Base-by-base conservation (phyloP, 2,797 vertebrate genomes). In the Falco rusticolus region DNA sequence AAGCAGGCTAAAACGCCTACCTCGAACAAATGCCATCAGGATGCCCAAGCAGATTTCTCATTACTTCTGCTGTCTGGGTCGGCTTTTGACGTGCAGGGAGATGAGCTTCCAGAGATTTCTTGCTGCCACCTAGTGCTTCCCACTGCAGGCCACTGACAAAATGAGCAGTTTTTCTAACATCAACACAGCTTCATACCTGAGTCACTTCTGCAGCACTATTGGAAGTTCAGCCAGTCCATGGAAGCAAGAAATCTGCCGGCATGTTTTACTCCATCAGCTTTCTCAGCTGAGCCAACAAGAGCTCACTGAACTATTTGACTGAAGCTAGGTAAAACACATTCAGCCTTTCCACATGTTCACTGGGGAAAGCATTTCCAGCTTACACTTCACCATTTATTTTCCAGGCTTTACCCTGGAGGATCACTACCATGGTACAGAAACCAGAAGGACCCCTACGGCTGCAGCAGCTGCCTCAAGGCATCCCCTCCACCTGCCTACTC, bases 51-150 rank as follows among this genome's bases (percentile, higher is more conserved):
- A 71, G 51, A 60, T 66, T 74, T n/a, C 53, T 53, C 53, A 1
- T 21, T 9, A 20, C 7, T 39, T 39, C 51, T 20, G 50, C 69
- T 17, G 43, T 3, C 54, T 15, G 22, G 31, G 10, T 20, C n/a
- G 0, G 5, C 81, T 78, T 51, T 14, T 13, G 48, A n/a, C 33
- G 12, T 0, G 11, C n/a, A 33, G 0, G 20, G 43, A 79, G 11
- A 8, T 0, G 21, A 68, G 50, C 16, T 64, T 65, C 25, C 66
- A 83, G 75, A 89, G 83, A 85, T 79, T 93, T 51, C 78, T 65
- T 97, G 95, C 96, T 97, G 95, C 97, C 97, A 97, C 78, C 96
- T 96, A 74, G 86, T 63, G 97, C 39, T 91, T 19, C 18, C 50
- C 51, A 26, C 10, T 11, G 64, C 60, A 0, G 1, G 12, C 13